Evolutionary conservation across 2,113 vertebrate species (phyloP), one percentile per base, ranked within the genome.

Genomic region (Scortum barcoo): DNA sequence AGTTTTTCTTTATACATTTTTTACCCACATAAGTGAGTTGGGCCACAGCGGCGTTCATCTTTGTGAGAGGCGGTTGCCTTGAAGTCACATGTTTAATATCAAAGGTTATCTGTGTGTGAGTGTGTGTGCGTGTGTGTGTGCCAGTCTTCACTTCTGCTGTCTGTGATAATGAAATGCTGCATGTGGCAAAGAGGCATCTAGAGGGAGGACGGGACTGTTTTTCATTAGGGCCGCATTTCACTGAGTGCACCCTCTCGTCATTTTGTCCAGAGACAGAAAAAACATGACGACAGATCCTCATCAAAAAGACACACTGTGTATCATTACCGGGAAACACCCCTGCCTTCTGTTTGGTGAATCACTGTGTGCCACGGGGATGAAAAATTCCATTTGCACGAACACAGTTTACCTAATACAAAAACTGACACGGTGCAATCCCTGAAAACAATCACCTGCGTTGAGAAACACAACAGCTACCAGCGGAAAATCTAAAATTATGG

Each of bases 161-260:
- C 83, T 86, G 76, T 54, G 66, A 83, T 90, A 92, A 87, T 92
- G 80, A 93, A 91, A 84, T 86, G 65, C 51, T 68, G 66, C 62
- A 83, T 82, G 71, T 78, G 44, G 80, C 72, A 86, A 84, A 83
- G 51, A 74, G 38, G 58, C 60, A 83, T 87, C 66, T 68, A 62
- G 62, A 82, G 72, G 60, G 66, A 81, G 84, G 84, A 86, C 66
- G 42, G 14, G 30, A 50, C 72, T 70, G 76, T 89, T 92, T 87
- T 92, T 87, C 88, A 89, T 86, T 77, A 85, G 80, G 68, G 81
- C 90, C 77, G 67, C 85, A 73, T 89, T 88, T 79, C 80, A 71
- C 79, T 54, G 65, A 81, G 70, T 54, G 73, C 80, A 74, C 76
- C 75, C 73, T 78, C 54, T 66, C 69, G 58, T 72, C 79, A 67